Conservation (phyloP, 2,888 invertebrate genomes). For the Alsophila aescularia region DNA sequence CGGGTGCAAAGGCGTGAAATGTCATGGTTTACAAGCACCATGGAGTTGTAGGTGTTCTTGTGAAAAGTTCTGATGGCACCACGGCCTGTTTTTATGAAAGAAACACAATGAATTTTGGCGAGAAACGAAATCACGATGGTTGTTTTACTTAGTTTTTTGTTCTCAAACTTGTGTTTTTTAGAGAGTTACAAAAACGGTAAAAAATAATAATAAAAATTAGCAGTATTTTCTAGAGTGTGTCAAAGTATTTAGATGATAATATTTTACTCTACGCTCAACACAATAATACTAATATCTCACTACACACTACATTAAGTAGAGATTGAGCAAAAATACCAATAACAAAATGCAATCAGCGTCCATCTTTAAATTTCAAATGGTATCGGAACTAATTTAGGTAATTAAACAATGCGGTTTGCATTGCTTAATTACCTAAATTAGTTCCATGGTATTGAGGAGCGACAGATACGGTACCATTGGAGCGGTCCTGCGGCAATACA, state of each 20-base stretch:
- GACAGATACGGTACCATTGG: constrained; percentile 16
- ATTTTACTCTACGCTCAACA: too few species aligned
- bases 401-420: constrained; percentile 8
- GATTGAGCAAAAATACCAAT: not conserved
- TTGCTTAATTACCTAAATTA: too few species aligned
- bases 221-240: too few species aligned
- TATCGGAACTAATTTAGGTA: constrained; percentile 1
- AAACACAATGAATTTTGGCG: not conserved
- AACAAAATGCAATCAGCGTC: constrained; percentile 11
- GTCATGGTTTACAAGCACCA: constrained; percentile 12
- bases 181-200: too few species aligned
- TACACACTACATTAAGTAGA: too few species aligned
- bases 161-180: too few species aligned
- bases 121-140: too few species aligned
- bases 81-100: not conserved
- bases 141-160: too few species aligned
- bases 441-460: constrained; percentile 3
- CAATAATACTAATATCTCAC: too few species aligned
- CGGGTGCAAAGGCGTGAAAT: constrained; percentile 21
- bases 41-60: constrained; percentile 1
- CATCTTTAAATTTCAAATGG: constrained; percentile 15
- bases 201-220: too few species aligned
- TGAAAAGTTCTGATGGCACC: not conserved
- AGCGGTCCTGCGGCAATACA: constrained; percentile 25
- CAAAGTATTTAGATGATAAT: too few species aligned